Conservation (phyloP, 2,888 invertebrate genomes). For the Myathropa florea region DNA sequence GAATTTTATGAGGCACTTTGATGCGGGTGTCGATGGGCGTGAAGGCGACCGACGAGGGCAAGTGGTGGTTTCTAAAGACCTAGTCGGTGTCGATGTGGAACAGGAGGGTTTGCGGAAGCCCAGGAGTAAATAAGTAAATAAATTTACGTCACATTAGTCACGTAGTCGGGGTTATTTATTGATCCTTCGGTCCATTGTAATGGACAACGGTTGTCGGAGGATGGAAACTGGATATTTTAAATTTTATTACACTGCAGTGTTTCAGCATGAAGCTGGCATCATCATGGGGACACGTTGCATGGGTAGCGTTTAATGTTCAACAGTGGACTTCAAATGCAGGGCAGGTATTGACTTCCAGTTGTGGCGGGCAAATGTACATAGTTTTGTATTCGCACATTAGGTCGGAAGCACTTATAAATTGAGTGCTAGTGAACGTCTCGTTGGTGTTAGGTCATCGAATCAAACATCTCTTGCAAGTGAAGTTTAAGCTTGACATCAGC, state of each 20-base stretch:
- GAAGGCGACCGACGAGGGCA: not conserved
- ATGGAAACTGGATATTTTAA: not conserved
- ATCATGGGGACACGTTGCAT: not conserved
- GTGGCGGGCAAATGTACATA: too few species aligned
- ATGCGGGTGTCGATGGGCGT: not conserved
- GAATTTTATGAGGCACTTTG: constrained; percentile 63
- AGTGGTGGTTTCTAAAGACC: not conserved
- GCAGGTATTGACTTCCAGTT: too few species aligned
- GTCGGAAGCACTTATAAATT: too few species aligned
- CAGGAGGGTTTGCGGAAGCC: not conserved
- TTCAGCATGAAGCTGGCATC: not conserved
- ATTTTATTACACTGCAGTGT: not conserved
- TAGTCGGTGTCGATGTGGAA: not conserved
- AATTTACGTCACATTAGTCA: constrained; percentile 56
- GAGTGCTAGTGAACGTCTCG: too few species aligned
- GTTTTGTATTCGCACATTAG: too few species aligned
- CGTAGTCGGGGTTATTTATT: constrained; percentile 57
- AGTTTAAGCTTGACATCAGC: too few species aligned
- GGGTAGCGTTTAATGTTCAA: not conserved
- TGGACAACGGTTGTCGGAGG: constrained; percentile 18
- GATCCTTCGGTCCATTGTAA: constrained; percentile 40
- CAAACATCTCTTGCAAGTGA: too few species aligned
- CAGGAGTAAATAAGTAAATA: constrained; percentile 56
- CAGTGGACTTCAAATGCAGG: too few species aligned
- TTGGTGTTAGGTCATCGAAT: too few species aligned